Evolutionary conservation across 2,888 invertebrate genomes (phyloP).

Genomic region (Dynastes hyllus): DNA sequence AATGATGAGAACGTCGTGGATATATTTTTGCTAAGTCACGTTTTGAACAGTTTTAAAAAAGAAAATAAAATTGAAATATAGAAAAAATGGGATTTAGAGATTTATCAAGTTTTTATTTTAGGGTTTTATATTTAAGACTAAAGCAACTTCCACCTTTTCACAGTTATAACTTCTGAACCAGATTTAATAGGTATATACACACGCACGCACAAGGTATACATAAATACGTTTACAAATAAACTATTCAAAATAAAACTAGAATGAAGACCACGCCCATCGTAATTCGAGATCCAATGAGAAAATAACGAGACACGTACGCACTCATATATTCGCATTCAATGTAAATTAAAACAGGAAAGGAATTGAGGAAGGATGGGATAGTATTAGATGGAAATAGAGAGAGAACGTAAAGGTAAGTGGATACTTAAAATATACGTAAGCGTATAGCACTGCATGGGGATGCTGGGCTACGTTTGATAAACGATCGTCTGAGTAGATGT

Average conservation of each 20-base stretch:
- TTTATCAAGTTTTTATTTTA: too few relatives aligned
- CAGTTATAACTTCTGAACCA: not conserved
- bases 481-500: slow-evolving; percentile 17
- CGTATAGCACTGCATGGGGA: slow-evolving; percentile 8
- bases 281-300: slow-evolving; percentile 52
- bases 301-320: slow-evolving; percentile 44
- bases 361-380: slow-evolving; percentile 37
- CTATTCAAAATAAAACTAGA: slow-evolving; percentile 52
- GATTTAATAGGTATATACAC: not conserved
- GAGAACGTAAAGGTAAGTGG: not conserved
- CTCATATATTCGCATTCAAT: slow-evolving; percentile 50
- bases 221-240: slow-evolving; percentile 16
- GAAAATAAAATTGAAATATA: too few relatives aligned
- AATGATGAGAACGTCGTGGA: not conserved
- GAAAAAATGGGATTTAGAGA: too few relatives aligned
- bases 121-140: too few relatives aligned
- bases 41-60: too few relatives aligned
- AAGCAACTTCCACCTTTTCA: too few relatives aligned
- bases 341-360: slow-evolving; percentile 52
- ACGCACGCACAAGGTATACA: slow-evolving; percentile 8
- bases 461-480: slow-evolving; percentile 11
- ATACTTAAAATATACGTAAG: slow-evolving; percentile 4
- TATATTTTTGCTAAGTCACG: too few relatives aligned
- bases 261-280: slow-evolving; percentile 52
- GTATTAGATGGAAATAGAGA: slow-evolving; percentile 10